These are phyloP conservation scores for Benitochromis conjunctus DNA, from an alignment of 2,113 vertebrate species.

Conservation along the genomic window DNA sequence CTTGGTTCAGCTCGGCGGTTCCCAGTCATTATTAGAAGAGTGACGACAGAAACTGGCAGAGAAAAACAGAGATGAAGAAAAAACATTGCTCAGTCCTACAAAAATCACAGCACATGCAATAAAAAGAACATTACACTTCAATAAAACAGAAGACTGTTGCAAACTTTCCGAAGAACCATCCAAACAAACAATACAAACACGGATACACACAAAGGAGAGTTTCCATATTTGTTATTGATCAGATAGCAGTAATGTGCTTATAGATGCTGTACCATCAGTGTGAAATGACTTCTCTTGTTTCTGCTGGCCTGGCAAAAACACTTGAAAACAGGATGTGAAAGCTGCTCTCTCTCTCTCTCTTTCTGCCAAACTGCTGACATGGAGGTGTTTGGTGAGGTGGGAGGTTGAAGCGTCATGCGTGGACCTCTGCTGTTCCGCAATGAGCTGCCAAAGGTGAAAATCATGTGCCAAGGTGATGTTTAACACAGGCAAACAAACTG, in stretches of 20 bases:
- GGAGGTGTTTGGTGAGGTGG: constrained; percentile 1
- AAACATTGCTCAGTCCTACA: neutral
- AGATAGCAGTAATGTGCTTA: constrained; percentile 30
- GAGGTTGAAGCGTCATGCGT: constrained; percentile 14
- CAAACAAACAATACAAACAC: neutral
- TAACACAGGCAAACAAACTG: neutral
- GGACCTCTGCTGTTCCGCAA: constrained; percentile 26
- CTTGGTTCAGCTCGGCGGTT: neutral
- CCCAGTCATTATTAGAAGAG: constrained; percentile 48
- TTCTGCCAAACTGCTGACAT: constrained; percentile 58
- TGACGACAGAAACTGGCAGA: neutral
- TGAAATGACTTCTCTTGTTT: constrained; percentile 64
- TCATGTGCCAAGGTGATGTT: constrained; percentile 42
- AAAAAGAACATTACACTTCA: neutral
- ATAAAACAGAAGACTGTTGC: neutral
- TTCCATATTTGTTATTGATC: constrained; percentile 19
- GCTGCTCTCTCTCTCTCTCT: constrained; percentile 23
- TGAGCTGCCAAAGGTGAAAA: constrained; percentile 23
- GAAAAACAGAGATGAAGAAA: neutral
- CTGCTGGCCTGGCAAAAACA: constrained; percentile 63
- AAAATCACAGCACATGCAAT: neutral
- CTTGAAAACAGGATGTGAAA: constrained; percentile 59
- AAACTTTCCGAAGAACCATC: neutral
- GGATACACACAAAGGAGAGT: neutral
- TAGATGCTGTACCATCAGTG: constrained; percentile 8